Percentiles rank a stretch among this genome's conserved stretches.
phyloP scores from a whole-genome alignment of 2,797 vertebrate species.

The Tauraco hartlaubi region DNA sequence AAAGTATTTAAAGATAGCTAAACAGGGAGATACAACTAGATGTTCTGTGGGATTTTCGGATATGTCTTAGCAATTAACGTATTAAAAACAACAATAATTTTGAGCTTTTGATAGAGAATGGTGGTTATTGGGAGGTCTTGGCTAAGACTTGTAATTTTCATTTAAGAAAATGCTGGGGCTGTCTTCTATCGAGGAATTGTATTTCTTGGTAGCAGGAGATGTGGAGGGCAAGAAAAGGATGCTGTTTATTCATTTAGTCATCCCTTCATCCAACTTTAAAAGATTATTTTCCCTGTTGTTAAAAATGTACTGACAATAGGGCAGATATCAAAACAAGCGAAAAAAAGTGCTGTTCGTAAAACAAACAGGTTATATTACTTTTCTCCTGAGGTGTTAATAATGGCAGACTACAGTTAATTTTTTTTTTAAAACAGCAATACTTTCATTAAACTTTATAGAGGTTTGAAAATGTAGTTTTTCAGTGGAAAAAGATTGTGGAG shows the following conservation, averaged over 20 bases:
- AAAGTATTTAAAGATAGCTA: background rate
- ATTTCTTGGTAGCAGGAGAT: background rate
- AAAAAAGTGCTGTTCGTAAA: background rate
- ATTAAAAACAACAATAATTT: background rate
- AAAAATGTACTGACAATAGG: background rate
- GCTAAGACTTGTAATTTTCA: background rate
- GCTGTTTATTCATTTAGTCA: background rate
- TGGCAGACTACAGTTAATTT: background rate
- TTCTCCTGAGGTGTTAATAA: background rate
- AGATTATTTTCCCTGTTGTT: background rate
- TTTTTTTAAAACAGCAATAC: background rate
- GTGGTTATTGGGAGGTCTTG: background rate
- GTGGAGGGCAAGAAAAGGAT: background rate
- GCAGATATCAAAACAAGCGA: background rate
- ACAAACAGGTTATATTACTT: background rate
- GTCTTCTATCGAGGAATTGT: background rate
- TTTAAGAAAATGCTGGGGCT: background rate
- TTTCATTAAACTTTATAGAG: background rate
- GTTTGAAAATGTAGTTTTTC: background rate
- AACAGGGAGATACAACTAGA: background rate
- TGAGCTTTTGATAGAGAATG: background rate
- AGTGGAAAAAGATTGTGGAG: background rate
- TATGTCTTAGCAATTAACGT: background rate
- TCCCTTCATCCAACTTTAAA: background rate
- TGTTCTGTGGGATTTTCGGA: background rate